A percentile compares a stretch with the other conserved stretches of the same genome.
Conservation (phyloP, 2,113 vertebrate genomes). For the Oryzias woworae region DNA sequence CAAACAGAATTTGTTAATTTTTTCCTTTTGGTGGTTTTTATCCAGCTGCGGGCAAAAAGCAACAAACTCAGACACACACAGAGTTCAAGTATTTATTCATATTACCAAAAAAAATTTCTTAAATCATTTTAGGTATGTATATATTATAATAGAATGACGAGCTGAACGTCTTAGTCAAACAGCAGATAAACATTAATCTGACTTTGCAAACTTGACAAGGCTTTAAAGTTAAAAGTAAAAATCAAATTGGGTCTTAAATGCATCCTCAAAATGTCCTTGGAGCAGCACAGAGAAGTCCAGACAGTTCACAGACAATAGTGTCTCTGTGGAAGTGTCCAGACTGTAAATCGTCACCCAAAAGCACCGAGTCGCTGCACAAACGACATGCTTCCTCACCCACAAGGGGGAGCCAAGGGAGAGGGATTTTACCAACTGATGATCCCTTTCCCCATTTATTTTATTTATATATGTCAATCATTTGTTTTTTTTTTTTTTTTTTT, state of each 20-base stretch:
- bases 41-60: too few relatives aligned
- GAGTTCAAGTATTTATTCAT: too few relatives aligned
- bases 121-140: neutral
- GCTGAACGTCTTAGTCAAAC: too few relatives aligned
- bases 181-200: too few relatives aligned
- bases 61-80: too few relatives aligned
- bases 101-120: too few relatives aligned
- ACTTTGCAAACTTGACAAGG: slow-evolving; percentile 23
- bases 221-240: slow-evolving; percentile 17
- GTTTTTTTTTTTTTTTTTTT: too few relatives aligned
- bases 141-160: too few relatives aligned
- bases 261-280: slow-evolving; percentile 47
- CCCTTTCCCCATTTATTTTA: slow-evolving; percentile 15
- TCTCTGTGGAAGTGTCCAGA: slow-evolving; percentile 20
- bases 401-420: slow-evolving; percentile 61
- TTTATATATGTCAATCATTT: neutral
- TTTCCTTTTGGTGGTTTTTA: too few relatives aligned
- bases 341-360: slow-evolving; percentile 35
- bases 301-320: slow-evolving; percentile 44
- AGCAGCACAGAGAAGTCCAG: slow-evolving; percentile 46
- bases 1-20: slow-evolving; percentile 6
- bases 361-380: slow-evolving; percentile 5
- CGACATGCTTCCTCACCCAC: slow-evolving; percentile 34
- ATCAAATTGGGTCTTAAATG: slow-evolving; percentile 32
- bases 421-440: slow-evolving; percentile 35